phyloP scores from a whole-genome alignment of 2,888 invertebrate species.

The Xestoiulus laeticollis region DNA sequence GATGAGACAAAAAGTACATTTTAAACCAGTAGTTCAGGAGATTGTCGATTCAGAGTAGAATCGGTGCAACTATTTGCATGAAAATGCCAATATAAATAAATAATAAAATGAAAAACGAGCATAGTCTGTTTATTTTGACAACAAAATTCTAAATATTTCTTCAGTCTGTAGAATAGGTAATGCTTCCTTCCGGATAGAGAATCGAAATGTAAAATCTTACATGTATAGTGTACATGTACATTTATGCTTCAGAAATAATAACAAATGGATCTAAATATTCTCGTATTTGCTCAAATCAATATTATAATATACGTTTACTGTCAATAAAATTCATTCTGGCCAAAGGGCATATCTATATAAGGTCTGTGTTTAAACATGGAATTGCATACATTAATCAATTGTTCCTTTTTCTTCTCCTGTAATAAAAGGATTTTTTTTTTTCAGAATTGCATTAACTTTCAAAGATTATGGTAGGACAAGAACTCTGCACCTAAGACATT shows the following conservation, averaged over 20 bases:
- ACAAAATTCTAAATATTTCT: no score
- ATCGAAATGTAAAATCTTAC: no score
- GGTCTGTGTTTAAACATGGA: background rate
- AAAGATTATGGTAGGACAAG: background rate
- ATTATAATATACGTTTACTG: background rate
- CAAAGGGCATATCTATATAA: background rate
- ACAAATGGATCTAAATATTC: background rate
- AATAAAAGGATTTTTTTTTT: background rate
- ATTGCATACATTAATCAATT: slow-evolving; percentile 3
- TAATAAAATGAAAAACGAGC: no score
- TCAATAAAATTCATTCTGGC: background rate
- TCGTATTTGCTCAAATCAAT: background rate
- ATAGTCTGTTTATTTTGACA: no score
- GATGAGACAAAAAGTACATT: no score
- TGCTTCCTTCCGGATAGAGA: no score
- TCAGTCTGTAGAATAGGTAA: no score
- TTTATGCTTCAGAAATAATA: background rate
- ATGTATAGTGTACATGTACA: no score
- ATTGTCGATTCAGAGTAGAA: no score
- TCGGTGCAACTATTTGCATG: no score
- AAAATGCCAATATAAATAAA: no score
- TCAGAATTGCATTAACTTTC: background rate
- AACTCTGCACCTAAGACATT: slow-evolving; percentile 6
- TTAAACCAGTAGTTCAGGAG: no score
- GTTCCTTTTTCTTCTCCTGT: background rate